A percentile compares a stretch with the other conserved stretches of the same genome.
These are phyloP conservation scores for Chesias legatella DNA, from an alignment of 2,888 invertebrate genomes.

Conservation along the genomic window DNA sequence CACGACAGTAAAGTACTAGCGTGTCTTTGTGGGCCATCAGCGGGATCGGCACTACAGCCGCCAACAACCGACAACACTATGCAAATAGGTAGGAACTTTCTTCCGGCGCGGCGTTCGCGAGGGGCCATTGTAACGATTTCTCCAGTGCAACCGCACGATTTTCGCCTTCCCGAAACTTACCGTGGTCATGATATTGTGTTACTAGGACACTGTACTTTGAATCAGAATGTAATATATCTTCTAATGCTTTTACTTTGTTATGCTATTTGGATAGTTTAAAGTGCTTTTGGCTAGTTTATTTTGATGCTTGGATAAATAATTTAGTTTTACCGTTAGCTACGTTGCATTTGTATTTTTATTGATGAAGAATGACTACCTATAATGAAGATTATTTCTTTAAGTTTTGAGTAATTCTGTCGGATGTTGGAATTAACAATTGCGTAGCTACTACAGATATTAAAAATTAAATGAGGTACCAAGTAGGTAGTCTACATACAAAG, in stretches of 20 bases:
- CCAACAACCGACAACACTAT: conserved; percentile 51
- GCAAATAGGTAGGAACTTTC: conserved; percentile 76
- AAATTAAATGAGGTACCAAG: too few relatives aligned
- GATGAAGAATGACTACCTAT: conserved; percentile 1
- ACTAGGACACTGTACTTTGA: conserved; percentile 21
- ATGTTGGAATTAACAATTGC: too few relatives aligned
- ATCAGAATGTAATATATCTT: conserved; percentile 20
- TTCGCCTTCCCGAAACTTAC: conserved; percentile 46
- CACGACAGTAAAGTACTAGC: conserved; percentile 69
- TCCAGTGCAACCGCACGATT: conserved; percentile 50
- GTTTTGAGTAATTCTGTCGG: too few relatives aligned
- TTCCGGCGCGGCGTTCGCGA: conserved; percentile 59
- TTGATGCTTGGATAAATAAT: conserved; percentile 1
- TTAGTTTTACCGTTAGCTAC: conserved; percentile 7
- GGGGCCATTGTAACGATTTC: conserved; percentile 72
- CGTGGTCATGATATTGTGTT: conserved; percentile 28
- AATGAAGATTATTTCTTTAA: too few relatives aligned
- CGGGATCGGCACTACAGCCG: conserved; percentile 39
- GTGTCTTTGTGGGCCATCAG: conserved; percentile 75
- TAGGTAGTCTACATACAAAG: too few relatives aligned
- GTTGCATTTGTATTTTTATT: background rate
- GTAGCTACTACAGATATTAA: too few relatives aligned
- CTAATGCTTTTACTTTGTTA: conserved; percentile 12
- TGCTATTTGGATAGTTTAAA: conserved; percentile 6
- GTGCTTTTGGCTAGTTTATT: conserved; percentile 12